phyloP scores from a whole-genome alignment of 2,888 invertebrate species.

The Diogma glabrata region DNA sequence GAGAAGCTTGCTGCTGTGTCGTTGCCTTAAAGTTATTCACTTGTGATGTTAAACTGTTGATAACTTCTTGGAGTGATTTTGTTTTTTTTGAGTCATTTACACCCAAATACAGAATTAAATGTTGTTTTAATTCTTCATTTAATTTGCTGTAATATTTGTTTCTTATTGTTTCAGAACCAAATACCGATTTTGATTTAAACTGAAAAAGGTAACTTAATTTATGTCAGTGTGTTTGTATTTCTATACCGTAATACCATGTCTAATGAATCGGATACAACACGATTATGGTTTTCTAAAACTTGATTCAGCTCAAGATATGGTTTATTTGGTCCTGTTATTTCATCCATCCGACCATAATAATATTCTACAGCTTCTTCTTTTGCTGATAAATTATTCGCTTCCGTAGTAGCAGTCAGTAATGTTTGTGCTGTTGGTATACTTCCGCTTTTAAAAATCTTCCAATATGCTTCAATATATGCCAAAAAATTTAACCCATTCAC shows the following conservation, averaged over 20 bases:
- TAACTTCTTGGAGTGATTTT: neutral
- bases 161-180: neutral
- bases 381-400: slow-evolving; percentile 10
- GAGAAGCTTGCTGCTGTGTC: neutral
- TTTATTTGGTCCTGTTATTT: neutral
- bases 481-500: slow-evolving; percentile 7
- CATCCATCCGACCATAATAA: neutral
- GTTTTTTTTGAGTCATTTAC: neutral
- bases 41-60: neutral
- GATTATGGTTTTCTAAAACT: slow-evolving; percentile 3
- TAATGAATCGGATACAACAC: neutral
- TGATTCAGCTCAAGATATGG: neutral
- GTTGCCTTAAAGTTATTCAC: neutral
- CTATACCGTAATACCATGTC: no score
- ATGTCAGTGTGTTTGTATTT: no score
- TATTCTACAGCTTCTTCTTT: slow-evolving; percentile 12
- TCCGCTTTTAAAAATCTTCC: slow-evolving; percentile 9
- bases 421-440: slow-evolving; percentile 11
- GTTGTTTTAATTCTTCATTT: neutral
- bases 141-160: neutral
- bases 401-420: slow-evolving; percentile 12
- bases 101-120: neutral
- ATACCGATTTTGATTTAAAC: neutral
- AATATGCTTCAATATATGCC: slow-evolving; percentile 10
- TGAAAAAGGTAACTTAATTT: no score